Evolutionary conservation across 2,797 vertebrate genomes (phyloP).

Genomic region (Halcyon leucocephala): DNA sequence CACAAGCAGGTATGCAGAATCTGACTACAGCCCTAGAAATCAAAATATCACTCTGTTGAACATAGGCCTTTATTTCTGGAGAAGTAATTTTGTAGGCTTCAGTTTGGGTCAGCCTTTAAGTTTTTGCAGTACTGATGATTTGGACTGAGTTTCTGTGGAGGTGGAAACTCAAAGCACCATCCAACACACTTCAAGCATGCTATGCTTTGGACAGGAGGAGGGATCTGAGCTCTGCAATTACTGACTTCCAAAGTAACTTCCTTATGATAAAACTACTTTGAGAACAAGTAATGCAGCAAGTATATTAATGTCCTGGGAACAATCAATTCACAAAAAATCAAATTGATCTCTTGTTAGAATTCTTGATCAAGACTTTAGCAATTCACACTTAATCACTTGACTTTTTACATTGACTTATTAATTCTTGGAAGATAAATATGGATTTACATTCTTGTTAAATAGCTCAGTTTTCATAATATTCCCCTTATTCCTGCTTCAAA

Average conservation of each 20-base stretch:
- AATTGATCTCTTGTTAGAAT: neutral
- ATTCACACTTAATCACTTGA: neutral
- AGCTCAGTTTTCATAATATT: neutral
- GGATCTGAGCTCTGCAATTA: neutral
- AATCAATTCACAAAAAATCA: neutral
- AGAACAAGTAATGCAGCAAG: neutral
- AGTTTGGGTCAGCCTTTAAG: neutral
- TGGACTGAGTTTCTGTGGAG: neutral
- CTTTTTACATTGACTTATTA: neutral
- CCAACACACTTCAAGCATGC: neutral
- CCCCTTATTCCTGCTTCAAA: neutral
- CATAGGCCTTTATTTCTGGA: neutral
- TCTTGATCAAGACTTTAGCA: neutral
- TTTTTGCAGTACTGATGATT: neutral
- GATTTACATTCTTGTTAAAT: neutral
- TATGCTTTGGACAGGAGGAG: neutral
- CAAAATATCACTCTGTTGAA: neutral
- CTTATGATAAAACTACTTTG: neutral
- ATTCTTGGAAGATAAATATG: neutral
- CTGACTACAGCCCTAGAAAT: neutral
- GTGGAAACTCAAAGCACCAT: neutral
- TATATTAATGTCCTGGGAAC: neutral
- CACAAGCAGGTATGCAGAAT: neutral
- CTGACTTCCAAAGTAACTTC: neutral
- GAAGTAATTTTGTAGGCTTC: neutral